These are phyloP conservation scores for Zeuzera pyrina DNA, from an alignment of 2,888 invertebrate genomes.

Conservation along the genomic window DNA sequence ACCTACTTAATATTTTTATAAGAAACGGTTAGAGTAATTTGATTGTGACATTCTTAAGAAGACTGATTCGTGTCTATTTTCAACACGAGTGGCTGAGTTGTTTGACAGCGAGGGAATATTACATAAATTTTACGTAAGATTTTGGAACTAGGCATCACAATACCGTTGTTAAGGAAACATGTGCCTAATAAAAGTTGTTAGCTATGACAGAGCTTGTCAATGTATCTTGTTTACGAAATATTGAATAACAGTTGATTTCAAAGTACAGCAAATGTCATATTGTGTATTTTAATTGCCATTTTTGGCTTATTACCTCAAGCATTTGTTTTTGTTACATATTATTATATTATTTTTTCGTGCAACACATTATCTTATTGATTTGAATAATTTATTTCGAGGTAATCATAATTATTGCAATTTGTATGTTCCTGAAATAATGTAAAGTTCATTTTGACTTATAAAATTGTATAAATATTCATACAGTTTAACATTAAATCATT, in stretches of 20 bases:
- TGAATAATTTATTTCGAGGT: constrained; percentile 22
- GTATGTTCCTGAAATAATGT: constrained; percentile 12
- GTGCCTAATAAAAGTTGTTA: neutral
- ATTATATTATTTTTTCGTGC: constrained; percentile 3
- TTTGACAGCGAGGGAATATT: too few species aligned
- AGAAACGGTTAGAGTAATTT: too few species aligned
- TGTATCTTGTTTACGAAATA: too few species aligned
- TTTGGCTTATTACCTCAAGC: neutral
- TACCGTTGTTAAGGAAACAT: too few species aligned
- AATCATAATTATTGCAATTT: constrained; percentile 15
- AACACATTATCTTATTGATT: constrained; percentile 23
- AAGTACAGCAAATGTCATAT: neutral
- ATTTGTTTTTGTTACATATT: neutral
- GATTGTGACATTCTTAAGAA: too few species aligned
- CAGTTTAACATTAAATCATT: constrained; percentile 42
- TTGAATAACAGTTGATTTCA: neutral
- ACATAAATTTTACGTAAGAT: neutral
- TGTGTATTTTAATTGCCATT: neutral
- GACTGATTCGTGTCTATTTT: too few species aligned
- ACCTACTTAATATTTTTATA: too few species aligned
- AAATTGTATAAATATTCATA: constrained; percentile 25
- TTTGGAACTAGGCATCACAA: neutral
- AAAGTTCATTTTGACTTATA: constrained; percentile 2
- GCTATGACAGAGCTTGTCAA: neutral
- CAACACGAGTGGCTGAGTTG: too few species aligned